Evolutionary conservation across 2,888 invertebrate species (phyloP).

Genomic region (Atrina japonica): DNA sequence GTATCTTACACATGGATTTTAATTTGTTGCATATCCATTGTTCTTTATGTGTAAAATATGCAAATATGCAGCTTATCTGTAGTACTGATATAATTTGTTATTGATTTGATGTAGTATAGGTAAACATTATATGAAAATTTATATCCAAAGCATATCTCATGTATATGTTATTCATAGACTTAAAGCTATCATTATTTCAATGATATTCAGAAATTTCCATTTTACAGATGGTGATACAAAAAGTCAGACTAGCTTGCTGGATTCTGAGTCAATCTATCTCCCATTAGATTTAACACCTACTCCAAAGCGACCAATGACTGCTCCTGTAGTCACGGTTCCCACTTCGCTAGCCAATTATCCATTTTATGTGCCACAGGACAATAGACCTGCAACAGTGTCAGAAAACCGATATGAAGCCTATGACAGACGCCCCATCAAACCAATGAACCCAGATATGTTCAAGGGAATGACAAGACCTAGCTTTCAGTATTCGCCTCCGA

Average conservation of each 20-base stretch:
- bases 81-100: no score
- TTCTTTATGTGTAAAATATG: no score
- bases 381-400: constrained; percentile 58
- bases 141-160: no score
- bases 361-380: constrained; percentile 50
- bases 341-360: constrained; percentile 49
- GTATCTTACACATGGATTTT: no score
- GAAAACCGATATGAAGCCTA: constrained; percentile 66
- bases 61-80: no score
- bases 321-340: constrained; percentile 55
- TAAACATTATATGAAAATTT: no score
- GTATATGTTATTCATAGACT: no score
- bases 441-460: constrained; percentile 65
- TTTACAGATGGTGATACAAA: constrained; percentile 66
- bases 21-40: no score
- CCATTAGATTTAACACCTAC: constrained; percentile 62
- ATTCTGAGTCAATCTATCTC: constrained; percentile 77
- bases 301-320: constrained; percentile 63
- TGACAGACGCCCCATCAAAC: constrained; percentile 70
- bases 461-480: constrained; percentile 61
- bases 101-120: no score
- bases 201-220: constrained; percentile 24
- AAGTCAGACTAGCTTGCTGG: constrained; percentile 71
- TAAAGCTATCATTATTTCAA: no score
- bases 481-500: constrained; percentile 64